Evolutionary conservation across 1,140 invertebrate species (phyloP).

Genomic region (Lasaia peninsularis): DNA sequence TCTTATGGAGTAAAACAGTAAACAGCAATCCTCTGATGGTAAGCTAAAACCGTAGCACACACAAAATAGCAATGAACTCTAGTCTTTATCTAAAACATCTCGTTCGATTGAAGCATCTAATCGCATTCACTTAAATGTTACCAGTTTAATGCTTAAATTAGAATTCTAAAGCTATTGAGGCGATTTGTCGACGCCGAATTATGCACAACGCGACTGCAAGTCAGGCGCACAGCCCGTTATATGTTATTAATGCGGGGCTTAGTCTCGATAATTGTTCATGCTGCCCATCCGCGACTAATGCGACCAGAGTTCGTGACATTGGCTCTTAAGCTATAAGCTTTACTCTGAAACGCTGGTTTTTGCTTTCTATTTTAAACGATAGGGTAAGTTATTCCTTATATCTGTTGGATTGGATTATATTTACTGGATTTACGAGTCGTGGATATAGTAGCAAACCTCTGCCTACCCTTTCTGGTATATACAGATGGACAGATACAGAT

Average conservation of each 20-base stretch:
- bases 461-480: no score
- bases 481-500: no score
- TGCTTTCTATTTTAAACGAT: no score
- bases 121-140: slow-evolving; percentile 5
- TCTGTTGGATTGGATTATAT: no score
- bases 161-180: slow-evolving; percentile 30
- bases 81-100: background rate
- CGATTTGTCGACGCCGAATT: slow-evolving; percentile 36
- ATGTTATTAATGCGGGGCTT: slow-evolving; percentile 37
- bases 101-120: slow-evolving; percentile 3
- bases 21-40: no score
- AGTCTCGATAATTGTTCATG: slow-evolving; percentile 35
- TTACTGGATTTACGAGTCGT: no score
- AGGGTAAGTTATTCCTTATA: no score
- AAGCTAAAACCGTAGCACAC: no score
- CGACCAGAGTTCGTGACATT: slow-evolving; percentile 22
- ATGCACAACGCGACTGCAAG: slow-evolving; percentile 29
- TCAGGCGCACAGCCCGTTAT: slow-evolving; percentile 36
- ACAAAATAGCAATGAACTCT: no score
- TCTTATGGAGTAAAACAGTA: no score
- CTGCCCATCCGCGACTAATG: slow-evolving; percentile 28
- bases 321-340: slow-evolving; percentile 17
- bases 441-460: no score
- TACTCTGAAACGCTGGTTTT: no score
- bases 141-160: slow-evolving; percentile 17